phyloP scores from a whole-genome alignment of 2,797 vertebrate species.

The Eulemur rubriventer region DNA sequence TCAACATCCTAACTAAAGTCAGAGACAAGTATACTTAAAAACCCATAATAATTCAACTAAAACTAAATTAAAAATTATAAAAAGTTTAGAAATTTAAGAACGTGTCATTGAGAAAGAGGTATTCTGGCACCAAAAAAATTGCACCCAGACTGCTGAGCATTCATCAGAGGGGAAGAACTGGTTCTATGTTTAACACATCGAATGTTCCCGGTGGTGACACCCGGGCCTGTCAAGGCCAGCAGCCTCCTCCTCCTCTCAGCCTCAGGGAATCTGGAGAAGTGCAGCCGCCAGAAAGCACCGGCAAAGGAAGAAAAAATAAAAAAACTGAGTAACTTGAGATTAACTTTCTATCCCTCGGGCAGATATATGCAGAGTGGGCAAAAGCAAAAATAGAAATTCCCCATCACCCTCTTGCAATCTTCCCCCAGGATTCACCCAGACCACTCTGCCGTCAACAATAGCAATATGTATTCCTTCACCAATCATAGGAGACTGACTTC shows the following conservation, averaged over 20 bases:
- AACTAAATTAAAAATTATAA: background rate
- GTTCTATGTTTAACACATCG: background rate
- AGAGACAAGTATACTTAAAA: background rate
- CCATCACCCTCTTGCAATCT: background rate
- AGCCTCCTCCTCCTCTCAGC: background rate
- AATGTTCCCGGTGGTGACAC: background rate
- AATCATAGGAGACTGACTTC: constrained; percentile 23
- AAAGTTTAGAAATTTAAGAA: background rate
- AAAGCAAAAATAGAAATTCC: constrained; percentile 61
- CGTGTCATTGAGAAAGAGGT: background rate
- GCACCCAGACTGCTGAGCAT: background rate
- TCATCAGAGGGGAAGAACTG: background rate
- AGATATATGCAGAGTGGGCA: constrained; percentile 50
- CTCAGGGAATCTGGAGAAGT: background rate
- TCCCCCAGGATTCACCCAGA: background rate
- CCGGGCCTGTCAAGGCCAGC: background rate
- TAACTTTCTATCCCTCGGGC: constrained; percentile 58
- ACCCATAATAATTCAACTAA: background rate
- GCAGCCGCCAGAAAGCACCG: background rate
- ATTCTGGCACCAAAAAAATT: background rate
- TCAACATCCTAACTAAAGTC: background rate
- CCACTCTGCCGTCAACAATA: fast-evolving
- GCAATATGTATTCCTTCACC: background rate
- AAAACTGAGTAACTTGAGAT: constrained; percentile 22
- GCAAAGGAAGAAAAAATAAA: background rate